A percentile compares a stretch with the other conserved stretches of the same genome.
These are phyloP conservation scores for Hyphantria cunea DNA, from an alignment of 1,140 invertebrate genomes.

Conservation along the genomic window DNA sequence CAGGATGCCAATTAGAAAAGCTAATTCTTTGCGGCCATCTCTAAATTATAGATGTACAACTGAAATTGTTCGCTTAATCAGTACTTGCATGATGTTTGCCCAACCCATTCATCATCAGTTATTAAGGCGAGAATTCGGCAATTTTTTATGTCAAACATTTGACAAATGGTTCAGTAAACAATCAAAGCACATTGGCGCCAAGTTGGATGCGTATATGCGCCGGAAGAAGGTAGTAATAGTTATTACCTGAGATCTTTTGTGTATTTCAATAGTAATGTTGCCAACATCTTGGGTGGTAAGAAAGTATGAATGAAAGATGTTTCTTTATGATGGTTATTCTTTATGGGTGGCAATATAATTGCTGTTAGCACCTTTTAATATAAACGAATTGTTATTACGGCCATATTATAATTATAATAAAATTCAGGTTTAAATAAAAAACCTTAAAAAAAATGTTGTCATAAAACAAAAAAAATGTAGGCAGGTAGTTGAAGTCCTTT, in stretches of 20 bases:
- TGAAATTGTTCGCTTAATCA: conserved; percentile 31
- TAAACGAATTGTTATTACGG: no score
- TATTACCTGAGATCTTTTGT: conserved; percentile 36
- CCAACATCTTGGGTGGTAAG: conserved; percentile 40
- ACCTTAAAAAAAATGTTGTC: no score
- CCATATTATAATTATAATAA: no score
- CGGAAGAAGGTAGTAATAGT: conserved; percentile 28
- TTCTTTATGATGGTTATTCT: conserved; percentile 11
- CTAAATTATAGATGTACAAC: conserved; percentile 32
- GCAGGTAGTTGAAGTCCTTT: no score
- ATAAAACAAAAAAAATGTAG: no score
- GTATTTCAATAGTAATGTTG: conserved; percentile 26
- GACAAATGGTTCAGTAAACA: conserved; percentile 40
- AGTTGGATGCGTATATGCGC: conserved; percentile 13
- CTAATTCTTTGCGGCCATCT: conserved; percentile 24
- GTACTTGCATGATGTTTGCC: conserved; percentile 33
- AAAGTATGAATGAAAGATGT: conserved; percentile 39
- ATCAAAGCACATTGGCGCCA: conserved; percentile 24
- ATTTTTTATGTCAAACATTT: conserved; percentile 49
- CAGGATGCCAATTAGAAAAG: conserved; percentile 33
- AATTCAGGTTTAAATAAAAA: no score
- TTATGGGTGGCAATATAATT: conserved; percentile 17
- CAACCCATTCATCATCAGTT: conserved; percentile 44
- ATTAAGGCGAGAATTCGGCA: conserved; percentile 45
- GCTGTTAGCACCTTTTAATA: no score